A percentile compares a stretch with the other conserved stretches of the same genome.
These are phyloP conservation scores for Siniperca scherzeri DNA, from an alignment of 2,797 vertebrate genomes.

Conservation along the genomic window DNA sequence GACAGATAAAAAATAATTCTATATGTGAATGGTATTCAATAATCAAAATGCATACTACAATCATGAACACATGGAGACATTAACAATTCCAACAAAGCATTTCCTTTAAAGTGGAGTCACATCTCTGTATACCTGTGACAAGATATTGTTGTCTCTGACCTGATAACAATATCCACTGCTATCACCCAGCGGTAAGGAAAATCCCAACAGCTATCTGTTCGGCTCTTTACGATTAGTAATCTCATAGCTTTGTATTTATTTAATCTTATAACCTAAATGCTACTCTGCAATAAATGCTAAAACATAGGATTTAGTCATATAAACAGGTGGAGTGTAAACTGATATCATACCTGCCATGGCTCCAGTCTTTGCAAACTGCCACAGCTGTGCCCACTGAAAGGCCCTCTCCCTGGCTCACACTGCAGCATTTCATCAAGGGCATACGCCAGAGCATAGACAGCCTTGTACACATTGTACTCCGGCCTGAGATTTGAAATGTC, in stretches of 20 bases:
- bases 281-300: not conserved
- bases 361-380: constrained; percentile 63
- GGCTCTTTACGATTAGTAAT: not conserved
- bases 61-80: not conserved
- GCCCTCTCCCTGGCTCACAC: constrained; percentile 72
- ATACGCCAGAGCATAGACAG: constrained; percentile 80
- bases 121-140: not conserved
- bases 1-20: not conserved
- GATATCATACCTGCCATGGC: constrained; percentile 80
- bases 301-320: not conserved
- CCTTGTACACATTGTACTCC: constrained; percentile 68
- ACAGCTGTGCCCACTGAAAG: constrained; percentile 72
- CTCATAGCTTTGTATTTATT: not conserved
- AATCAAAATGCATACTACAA: too few species aligned
- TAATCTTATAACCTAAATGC: not conserved
- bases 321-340: not conserved
- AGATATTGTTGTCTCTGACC: not conserved
- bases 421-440: constrained; percentile 70
- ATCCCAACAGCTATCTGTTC: not conserved
- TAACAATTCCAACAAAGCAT: not conserved
- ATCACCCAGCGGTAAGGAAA: accelerated
- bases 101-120: not conserved
- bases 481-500: constrained; percentile 68
- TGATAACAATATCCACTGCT: not conserved
- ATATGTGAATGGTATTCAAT: not conserved